Evolutionary conservation across 2,888 invertebrate genomes (phyloP), one percentile per base, ranked within the genome.

Genomic region (Bunonema sp.): DNA sequence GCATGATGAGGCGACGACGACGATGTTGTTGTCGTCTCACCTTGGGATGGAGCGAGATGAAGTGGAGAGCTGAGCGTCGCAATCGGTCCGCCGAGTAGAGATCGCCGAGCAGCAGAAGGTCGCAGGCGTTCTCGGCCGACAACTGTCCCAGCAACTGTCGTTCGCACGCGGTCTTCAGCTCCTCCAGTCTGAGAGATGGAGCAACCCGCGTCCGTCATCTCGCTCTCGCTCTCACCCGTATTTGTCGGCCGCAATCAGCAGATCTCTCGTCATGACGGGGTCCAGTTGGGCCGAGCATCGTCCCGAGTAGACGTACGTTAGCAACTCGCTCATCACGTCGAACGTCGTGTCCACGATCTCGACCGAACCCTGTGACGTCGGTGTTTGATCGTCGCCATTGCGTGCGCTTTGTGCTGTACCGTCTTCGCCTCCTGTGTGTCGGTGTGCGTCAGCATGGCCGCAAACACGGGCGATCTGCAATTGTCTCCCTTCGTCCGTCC

Each of bases 181-280:
- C 68, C 16, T 55, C 57, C 33, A 68, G 45, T 12, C 62, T 52
- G 23, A 34, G 47, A 32, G 3, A 4, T 7, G 19, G n/a, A 15
- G 24, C n/a, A n/a, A n/a, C n/a, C n/a, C n/a, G n/a, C n/a, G n/a
- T n/a, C n/a, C n/a, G n/a, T n/a, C n/a, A n/a, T n/a, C n/a, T n/a
- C n/a, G 5, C 15, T 3, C 4, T 22, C 10, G 10, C 12, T 18
- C 47, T n/a, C 4, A 54, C 57, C 54, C 33, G 41, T 60, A 66
- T 39, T 69, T 68, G 46, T 68, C 68, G 20, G 68, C 68, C 4
- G 68, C 68, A 34, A 68, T 58, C 23, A 68, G 45, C 37, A 68
- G 44, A 28, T 68, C 68, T n/a, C n/a, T 26, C n/a, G n/a, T 12
- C 28, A 12, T 26, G 28, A 26, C 28, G n/a, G 28, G 28, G 8